Base-by-base conservation (phyloP, 2,113 vertebrate genomes). In the Thunnus thynnus region DNA sequence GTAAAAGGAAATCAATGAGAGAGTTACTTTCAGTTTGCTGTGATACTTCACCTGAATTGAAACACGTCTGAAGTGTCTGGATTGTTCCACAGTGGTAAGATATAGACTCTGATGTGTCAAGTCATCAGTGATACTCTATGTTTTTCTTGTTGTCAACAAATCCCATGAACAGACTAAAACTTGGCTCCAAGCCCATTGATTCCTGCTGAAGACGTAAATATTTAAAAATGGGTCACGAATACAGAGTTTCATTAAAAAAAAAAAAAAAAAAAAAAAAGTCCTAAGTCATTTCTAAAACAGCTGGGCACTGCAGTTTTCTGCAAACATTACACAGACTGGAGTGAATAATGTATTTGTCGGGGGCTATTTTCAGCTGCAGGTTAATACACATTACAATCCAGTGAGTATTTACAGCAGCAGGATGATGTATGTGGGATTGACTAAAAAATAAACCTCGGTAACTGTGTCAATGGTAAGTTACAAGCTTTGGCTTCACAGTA, bases 361-460 rank as follows among this genome's bases (percentile, higher is more conserved):
- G 16, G 17, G 51, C 36, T 62, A 62, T 71, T 63, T 55, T 78
- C 50, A 55, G 13, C 18, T 1, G 13, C 0, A 3, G 51, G 57
- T 79, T 41, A 72, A 57, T 46, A 46, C 13, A 18, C 17, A 30
- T 62, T 3, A 22, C 7, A 5, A 20, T 78, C 66, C 30, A 47
- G 30, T 78, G 50, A 30, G 30, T 69, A 27, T 62, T 72, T 61
- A 14, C 46, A 50, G 56, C 44, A 54, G 41, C 73, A 32, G 47
- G 3, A 22, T 1, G 3, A 25, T 67, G 6, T 36, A 27, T 52
- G 30, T 52, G 30, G 17, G 56, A 62, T 54, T 61, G 46, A 54
- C 30, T 46, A 27, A 18, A 12, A 30, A 69, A 78, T 71, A 22
- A 66, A 50, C 36, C n/a, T 32, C 17, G 25, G 18, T 13, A 10